Evolutionary conservation across 2,888 invertebrate species (phyloP), one percentile per base, ranked within the genome.

Genomic region (Arctia plantaginis): DNA sequence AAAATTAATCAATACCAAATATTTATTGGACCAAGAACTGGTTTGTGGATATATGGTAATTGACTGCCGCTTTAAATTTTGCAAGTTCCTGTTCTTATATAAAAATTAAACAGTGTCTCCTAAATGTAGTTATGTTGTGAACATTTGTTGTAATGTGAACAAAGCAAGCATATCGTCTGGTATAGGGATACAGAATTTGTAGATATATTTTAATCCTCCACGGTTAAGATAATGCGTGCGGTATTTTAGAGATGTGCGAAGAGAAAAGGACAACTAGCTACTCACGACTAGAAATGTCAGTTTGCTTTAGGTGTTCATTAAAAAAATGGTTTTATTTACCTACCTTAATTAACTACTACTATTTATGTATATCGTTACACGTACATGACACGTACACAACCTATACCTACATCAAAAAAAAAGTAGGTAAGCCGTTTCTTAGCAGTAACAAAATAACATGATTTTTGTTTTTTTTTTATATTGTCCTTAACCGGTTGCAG

Each of bases 141-240:
- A 79, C 85, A 82, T 85, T 86, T 87, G 91, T 91, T 89, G 90
- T 89, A 87, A 86, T 87, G 86, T 82, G 89, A 89, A 90, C 87
- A 89, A 87, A 82, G 82, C 76, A 76, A 69, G 75, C 80, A 79
- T 81, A 81, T 78, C 66, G 77, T 74, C 73, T 79, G 72, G 70
- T 71, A 68, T 66, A 33, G 30, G 44, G 67, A 33, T 84, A 83
- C 83, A 90, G 90, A 90, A 89, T 86, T 81, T 73, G 75, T 81
- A 84, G 82, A 84, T 84, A 83, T 81, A 87, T 89, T 92, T 91
- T 93, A 92, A 93, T 91, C 91, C 89, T 80, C 83, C 83, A 80
- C 87, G 84, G 85, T 89, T 89, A 86, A 87, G 89, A 89, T 90
- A 88, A 87, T 86, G 85, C 82, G 78, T 78, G 75, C 74, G 73